Evolutionary conservation across 2,113 vertebrate genomes (phyloP).

Genomic region (Pantherophis guttatus): DNA sequence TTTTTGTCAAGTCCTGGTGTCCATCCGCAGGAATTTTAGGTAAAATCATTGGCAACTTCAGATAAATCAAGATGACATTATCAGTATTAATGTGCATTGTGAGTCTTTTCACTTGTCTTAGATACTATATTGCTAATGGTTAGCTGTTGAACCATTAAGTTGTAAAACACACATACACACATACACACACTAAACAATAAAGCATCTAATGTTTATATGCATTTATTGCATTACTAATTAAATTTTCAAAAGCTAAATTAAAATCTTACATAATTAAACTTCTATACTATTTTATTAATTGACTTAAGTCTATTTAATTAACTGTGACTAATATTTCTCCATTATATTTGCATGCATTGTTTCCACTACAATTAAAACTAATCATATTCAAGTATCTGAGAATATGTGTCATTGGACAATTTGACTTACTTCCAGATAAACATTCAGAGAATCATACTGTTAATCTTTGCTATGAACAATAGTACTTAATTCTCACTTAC

Average conservation of each 20-base stretch:
- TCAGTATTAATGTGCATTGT: not conserved
- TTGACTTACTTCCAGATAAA: not conserved
- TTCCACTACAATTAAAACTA: not conserved
- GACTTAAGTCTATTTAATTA: not conserved
- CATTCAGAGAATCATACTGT: not conserved
- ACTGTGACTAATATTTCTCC: not conserved
- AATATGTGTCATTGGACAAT: not conserved
- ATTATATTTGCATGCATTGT: not conserved
- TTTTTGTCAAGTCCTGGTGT: not conserved
- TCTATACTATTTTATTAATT: not conserved
- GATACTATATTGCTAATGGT: not conserved
- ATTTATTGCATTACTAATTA: not conserved
- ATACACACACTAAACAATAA: not conserved
- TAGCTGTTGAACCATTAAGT: not conserved
- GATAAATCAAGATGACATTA: not conserved
- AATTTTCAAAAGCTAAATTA: not conserved
- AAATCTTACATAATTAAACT: not conserved
- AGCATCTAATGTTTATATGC: not conserved
- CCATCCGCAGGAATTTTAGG: not conserved
- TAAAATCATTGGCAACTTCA: not conserved
- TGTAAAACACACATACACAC: not conserved
- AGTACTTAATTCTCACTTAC: not conserved
- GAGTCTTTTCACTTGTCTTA: not conserved
- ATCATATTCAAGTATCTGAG: not conserved
- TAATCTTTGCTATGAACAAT: not conserved